Evolutionary conservation across 2,797 vertebrate genomes (phyloP), one percentile per base, ranked within the genome.

Genomic region (Scyliorhinus canicula): DNA sequence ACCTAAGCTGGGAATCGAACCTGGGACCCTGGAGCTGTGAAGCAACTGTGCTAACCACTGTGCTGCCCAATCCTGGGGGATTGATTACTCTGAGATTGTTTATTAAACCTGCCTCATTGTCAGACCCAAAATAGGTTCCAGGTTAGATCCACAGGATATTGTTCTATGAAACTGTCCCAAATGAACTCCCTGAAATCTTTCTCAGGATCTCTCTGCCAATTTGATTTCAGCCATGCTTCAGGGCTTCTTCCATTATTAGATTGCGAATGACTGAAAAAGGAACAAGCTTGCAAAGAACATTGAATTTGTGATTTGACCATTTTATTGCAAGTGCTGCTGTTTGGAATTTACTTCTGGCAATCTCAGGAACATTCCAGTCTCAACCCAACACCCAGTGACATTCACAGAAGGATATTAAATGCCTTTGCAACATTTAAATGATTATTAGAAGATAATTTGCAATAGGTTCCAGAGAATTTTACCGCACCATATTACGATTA

Each of bases 331-430:
- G 2, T 65, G 60, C 60, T 91, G 12, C 11, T 40, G n/a, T 40
- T 91, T 26, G 9, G 55, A 91, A 24, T 63, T 44, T n/a, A 35
- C 9, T 77, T 60, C 60, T 91, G 60, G 57, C 88, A 91, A 65
- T 91, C 40, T 44, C n/a, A 65, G 57, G 24, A 63, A 65, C 57
- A 91, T 44, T 63, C 88, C 8, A 44, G 19, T 65, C 19, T 60
- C 86, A 90, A 31, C 40, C 60, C 40, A 44, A 57, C 12, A 24
- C 88, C 35, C 19, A 26, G 40, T 63, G 57, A 65, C 88, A 91
- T 91, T 91, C 57, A 91, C 35, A 65, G 85, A 88, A n/a, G 60
- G 57, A 91, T 65, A 63, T 91, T 91, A 55, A 31, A 57, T 52
- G 40, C 44, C 21, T 65, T 65, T 63, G 31, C 21, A 57, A 65